Evolutionary conservation across 2,797 vertebrate genomes (phyloP).

Genomic region (Lindbergichthys nudifrons): DNA sequence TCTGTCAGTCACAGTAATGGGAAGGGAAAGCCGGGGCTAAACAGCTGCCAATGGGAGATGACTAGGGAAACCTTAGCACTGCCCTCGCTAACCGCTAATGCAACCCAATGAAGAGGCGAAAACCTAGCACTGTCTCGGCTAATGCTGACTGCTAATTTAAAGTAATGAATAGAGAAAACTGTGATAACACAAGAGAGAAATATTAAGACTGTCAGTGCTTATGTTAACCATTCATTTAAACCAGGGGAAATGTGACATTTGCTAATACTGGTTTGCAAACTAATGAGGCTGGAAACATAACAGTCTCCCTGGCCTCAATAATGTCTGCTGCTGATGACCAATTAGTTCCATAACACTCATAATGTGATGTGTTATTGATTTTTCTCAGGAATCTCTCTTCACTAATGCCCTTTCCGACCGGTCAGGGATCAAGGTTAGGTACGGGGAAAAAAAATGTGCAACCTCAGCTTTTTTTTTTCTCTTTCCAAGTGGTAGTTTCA

Average conservation of each 20-base stretch:
- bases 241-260: constrained; percentile 11
- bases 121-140: constrained; percentile 19
- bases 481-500: neutral
- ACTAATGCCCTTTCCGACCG: neutral
- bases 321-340: constrained; percentile 27
- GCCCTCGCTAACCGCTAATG: constrained; percentile 61
- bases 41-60: constrained; percentile 71
- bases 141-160: constrained; percentile 53
- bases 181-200: constrained; percentile 20
- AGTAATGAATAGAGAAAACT: constrained; percentile 64
- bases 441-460: constrained; percentile 2
- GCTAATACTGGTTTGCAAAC: constrained; percentile 22
- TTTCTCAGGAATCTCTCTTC: constrained; percentile 4
- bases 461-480: neutral
- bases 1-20: constrained; percentile 80
- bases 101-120: constrained; percentile 52
- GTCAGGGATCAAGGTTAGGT: constrained; percentile 14
- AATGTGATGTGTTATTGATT: constrained; percentile 37
- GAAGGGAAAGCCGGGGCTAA: constrained; percentile 75
- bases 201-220: constrained; percentile 22
- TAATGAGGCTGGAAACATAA: constrained; percentile 24
- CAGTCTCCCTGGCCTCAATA: constrained; percentile 15
- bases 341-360: constrained; percentile 43
- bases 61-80: constrained; percentile 67
- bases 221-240: constrained; percentile 51